Percentiles rank a stretch among this genome's conserved stretches.
Conservation (phyloP, 2,888 invertebrate species). For the Cryptocheilus praepositus region DNA sequence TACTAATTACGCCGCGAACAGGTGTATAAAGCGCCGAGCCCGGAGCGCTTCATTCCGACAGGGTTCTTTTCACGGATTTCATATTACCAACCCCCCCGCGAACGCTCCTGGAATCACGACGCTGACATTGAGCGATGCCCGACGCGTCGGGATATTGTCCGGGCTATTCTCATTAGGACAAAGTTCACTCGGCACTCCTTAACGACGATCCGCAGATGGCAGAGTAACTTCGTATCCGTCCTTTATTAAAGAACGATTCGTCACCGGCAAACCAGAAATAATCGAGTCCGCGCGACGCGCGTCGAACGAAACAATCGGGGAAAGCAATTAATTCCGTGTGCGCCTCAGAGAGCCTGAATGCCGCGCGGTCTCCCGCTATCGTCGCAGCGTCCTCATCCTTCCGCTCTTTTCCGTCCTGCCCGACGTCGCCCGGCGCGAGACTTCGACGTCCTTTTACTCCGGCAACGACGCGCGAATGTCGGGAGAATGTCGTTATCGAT, state of each 20-base stretch:
- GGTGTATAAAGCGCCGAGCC: too few species aligned
- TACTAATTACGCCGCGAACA: too few species aligned
- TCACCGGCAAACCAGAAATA: slow-evolving; percentile 9
- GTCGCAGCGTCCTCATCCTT: slow-evolving; percentile 14
- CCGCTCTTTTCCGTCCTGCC: not conserved
- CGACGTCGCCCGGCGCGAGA: not conserved
- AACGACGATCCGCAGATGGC: slow-evolving; percentile 7
- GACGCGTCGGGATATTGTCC: too few species aligned
- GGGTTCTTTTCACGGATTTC: too few species aligned
- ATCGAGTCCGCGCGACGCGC: slow-evolving; percentile 10
- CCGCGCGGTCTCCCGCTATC: slow-evolving; percentile 8
- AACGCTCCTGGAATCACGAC: too few species aligned
- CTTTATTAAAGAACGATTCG: slow-evolving; percentile 23
- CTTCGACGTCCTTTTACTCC: slow-evolving; percentile 20
- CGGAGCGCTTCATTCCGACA: too few species aligned
- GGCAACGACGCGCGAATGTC: slow-evolving; percentile 7
- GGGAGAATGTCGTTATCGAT: slow-evolving; percentile 40
- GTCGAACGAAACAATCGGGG: slow-evolving; percentile 28
- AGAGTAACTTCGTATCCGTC: slow-evolving; percentile 16
- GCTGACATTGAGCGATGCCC: too few species aligned
- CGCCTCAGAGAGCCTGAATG: slow-evolving; percentile 31
- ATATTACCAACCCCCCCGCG: too few species aligned
- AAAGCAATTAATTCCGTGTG: slow-evolving; percentile 38
- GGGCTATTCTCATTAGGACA: too few species aligned
- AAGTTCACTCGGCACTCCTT: too few species aligned